Conservation (phyloP, 2,888 invertebrate genomes). For the Limenitis arthemis region DNA sequence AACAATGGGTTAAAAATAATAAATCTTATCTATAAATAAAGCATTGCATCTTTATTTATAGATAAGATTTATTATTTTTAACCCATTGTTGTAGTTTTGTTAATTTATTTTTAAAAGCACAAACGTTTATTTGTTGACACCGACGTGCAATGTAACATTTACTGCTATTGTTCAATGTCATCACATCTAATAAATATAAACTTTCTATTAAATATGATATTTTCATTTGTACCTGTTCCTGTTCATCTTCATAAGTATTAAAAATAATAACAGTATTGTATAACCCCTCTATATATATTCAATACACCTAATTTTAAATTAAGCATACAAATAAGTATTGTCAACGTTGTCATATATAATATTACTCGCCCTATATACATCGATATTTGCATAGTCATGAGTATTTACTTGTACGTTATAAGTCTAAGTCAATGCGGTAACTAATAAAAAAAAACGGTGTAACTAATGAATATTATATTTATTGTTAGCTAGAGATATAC, state of each 20-base stretch:
- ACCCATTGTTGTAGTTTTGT: constrained; percentile 65
- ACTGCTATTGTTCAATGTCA: constrained; percentile 63
- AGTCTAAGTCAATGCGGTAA: constrained; percentile 41
- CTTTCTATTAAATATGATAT: constrained; percentile 40
- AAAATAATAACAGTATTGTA: background rate
- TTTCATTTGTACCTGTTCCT: constrained; percentile 35
- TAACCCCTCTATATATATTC: constrained; percentile 14
- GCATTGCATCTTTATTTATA: constrained; percentile 52
- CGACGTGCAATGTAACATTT: constrained; percentile 61
- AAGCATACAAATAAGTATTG: constrained; percentile 62
- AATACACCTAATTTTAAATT: constrained; percentile 34
- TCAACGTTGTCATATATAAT: constrained; percentile 51
- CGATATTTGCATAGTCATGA: constrained; percentile 44
- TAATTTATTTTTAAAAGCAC: constrained; percentile 69
- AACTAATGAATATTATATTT: constrained; percentile 20
- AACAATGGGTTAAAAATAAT: constrained; percentile 50
- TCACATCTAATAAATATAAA: constrained; percentile 69
- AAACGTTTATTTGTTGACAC: constrained; percentile 69
- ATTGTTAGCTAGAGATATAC: constrained; percentile 27
- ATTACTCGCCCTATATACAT: constrained; percentile 63
- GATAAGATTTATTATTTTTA: constrained; percentile 43
- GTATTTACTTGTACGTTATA: constrained; percentile 41
- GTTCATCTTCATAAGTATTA: background rate
- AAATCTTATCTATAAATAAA: constrained; percentile 45
- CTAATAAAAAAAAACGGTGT: constrained; percentile 26